Evolutionary conservation across 2,888 invertebrate species (phyloP).

Genomic region (Megalurothrips usitatus): DNA sequence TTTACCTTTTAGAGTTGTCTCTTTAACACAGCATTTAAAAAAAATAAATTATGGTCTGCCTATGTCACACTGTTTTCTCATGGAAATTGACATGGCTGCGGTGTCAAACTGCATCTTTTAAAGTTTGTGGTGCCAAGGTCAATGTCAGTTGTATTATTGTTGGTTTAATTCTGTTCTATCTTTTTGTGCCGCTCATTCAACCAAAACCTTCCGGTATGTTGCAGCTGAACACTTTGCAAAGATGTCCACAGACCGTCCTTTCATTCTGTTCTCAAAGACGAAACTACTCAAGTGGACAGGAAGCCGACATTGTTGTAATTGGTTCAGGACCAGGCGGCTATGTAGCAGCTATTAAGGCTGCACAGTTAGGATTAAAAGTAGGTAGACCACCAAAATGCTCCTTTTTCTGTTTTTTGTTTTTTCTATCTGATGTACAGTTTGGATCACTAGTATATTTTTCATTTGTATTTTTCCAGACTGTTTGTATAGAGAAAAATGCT

Average conservation of each 20-base stretch:
- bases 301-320: slow-evolving; percentile 93
- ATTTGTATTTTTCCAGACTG: slow-evolving; percentile 60
- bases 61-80: too few species aligned
- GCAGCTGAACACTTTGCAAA: slow-evolving; percentile 14
- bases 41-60: too few species aligned
- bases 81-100: too few species aligned
- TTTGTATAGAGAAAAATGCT: slow-evolving; percentile 90
- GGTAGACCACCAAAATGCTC: slow-evolving; percentile 31
- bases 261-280: slow-evolving; percentile 38
- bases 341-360: slow-evolving; percentile 98
- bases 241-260: not conserved
- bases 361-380: slow-evolving; percentile 96
- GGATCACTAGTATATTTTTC: slow-evolving; percentile 21
- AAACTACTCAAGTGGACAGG: slow-evolving; percentile 65
- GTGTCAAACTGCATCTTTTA: not conserved
- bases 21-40: not conserved
- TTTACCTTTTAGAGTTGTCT: not conserved
- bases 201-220: not conserved
- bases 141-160: not conserved
- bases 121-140: not conserved
- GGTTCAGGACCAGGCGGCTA: slow-evolving; percentile 99
- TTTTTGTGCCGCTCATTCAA: not conserved
- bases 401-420: slow-evolving; percentile 30
- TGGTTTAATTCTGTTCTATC: not conserved
- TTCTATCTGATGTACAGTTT: slow-evolving; percentile 33